Evolutionary conservation across 2,113 vertebrate genomes (phyloP).

Genomic region (Oryzias woworae): DNA sequence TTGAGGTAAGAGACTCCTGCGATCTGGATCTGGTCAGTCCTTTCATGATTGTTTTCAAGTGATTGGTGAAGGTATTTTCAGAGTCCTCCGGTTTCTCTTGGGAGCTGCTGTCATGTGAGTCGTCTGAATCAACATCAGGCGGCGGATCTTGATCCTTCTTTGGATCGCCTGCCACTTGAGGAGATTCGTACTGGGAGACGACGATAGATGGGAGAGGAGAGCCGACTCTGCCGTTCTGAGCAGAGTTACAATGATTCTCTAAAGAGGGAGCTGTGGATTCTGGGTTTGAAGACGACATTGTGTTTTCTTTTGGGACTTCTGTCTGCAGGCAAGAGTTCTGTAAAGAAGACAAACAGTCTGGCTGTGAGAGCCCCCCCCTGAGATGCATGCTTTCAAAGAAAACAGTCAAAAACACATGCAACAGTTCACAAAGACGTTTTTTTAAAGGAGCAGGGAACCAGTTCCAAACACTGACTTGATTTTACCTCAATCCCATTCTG

Average conservation of each 20-base stretch:
- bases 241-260: slow-evolving; percentile 19
- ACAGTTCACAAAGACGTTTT: not conserved
- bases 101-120: slow-evolving; percentile 11
- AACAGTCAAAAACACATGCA: slow-evolving; percentile 1
- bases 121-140: slow-evolving; percentile 2
- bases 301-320: slow-evolving; percentile 40
- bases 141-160: slow-evolving; percentile 5
- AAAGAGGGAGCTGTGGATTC: slow-evolving; percentile 14
- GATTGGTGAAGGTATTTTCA: slow-evolving; percentile 50
- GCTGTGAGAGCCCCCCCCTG: slow-evolving; percentile 14
- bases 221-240: not conserved
- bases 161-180: slow-evolving; percentile 9
- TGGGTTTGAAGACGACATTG: not conserved
- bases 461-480: not conserved
- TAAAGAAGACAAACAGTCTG: slow-evolving; percentile 24
- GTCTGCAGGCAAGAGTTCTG: slow-evolving; percentile 49
- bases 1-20: slow-evolving; percentile 56
- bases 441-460: not conserved
- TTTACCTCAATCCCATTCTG: not conserved
- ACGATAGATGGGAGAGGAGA: slow-evolving; percentile 42
- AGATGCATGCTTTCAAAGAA: slow-evolving; percentile 5
- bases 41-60: slow-evolving; percentile 57
- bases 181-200: slow-evolving; percentile 39
- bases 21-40: slow-evolving; percentile 51
- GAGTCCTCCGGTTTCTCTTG: slow-evolving; percentile 48